Evolutionary conservation across 2,113 vertebrate genomes (phyloP).

Genomic region (Pipra filicauda): DNA sequence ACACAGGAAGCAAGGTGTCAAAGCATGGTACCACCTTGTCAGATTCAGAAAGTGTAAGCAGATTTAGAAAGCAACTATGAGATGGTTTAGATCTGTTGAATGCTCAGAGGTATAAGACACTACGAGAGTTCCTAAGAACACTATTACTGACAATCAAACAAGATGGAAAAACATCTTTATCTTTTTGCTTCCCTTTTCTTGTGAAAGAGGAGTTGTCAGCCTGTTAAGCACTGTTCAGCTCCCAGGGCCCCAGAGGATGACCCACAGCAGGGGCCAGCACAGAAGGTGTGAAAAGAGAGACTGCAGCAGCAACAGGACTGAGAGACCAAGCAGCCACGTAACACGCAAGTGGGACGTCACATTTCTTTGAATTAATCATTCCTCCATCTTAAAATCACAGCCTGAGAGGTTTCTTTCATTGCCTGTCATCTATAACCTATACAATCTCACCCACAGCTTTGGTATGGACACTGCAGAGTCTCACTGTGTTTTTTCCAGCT

Average conservation of each 20-base stretch:
- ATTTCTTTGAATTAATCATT: background rate
- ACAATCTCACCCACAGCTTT: background rate
- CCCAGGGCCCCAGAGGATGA: background rate
- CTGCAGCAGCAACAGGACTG: background rate
- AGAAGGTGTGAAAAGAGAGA: background rate
- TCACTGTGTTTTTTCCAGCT: background rate
- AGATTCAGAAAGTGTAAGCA: background rate
- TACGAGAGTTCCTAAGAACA: background rate
- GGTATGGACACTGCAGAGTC: background rate
- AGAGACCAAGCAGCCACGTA: background rate
- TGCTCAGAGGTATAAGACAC: background rate
- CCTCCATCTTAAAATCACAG: background rate
- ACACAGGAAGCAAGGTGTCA: background rate
- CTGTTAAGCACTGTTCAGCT: background rate
- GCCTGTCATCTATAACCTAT: background rate
- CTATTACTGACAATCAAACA: background rate
- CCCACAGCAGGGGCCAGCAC: background rate
- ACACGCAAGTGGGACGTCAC: background rate
- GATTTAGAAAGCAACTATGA: background rate
- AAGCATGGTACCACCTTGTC: background rate
- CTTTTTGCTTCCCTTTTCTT: background rate
- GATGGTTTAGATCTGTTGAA: background rate
- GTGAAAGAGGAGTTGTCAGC: background rate
- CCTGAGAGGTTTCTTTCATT: background rate
- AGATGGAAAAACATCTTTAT: background rate